Base-by-base conservation (phyloP, 2,888 invertebrate species). In the Chorisops tibialis region DNA sequence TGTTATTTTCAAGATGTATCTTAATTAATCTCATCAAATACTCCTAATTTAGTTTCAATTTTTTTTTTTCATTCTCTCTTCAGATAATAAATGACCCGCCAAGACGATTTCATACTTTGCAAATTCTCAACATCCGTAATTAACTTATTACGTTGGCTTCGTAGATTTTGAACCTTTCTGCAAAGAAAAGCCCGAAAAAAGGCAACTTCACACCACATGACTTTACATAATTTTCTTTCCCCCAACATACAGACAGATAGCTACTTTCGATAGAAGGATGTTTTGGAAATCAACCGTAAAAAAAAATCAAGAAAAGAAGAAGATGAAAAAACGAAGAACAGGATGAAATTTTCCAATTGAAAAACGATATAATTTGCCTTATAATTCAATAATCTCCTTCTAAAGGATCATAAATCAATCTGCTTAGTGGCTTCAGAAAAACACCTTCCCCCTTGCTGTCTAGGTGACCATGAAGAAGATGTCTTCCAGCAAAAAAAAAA, bases 341-440 rank as follows among this genome's bases (percentile, higher is more conserved):
- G 48, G 56, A 22, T 38, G 18, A 60, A 62, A 62, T 64, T 64
- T 64, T 62, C 64, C 64, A 59, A 64, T 64, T 64, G 64, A 64
- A 64, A 64, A 61, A 64, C 45, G 54, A 50, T 62, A 64, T 64
- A 64, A 62, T 64, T 64, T 64, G 64, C 64, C 64, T 59, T 64
- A 64, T 64, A 64, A 64, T 64, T 64, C 64, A 64, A 64, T 64
- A 64, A 64, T 64, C 62, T 59, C 30, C 52, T 59, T 64, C 43
- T 14, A 37, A 54, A 43, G 54, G 59, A 59, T 59, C 64, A 64
- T 64, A 62, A 64, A 64, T 64, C 64, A 62, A 61, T 47, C 58
- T 58, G 61, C 54, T 61, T 58, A 61, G 45, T 56, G 56, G 56
- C 52, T 52, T 37, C 21, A 12, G 21, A 3, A 12, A 14, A 19